phyloP scores from a whole-genome alignment of 2,888 invertebrate genomes.

The Drosophila emarginata region DNA sequence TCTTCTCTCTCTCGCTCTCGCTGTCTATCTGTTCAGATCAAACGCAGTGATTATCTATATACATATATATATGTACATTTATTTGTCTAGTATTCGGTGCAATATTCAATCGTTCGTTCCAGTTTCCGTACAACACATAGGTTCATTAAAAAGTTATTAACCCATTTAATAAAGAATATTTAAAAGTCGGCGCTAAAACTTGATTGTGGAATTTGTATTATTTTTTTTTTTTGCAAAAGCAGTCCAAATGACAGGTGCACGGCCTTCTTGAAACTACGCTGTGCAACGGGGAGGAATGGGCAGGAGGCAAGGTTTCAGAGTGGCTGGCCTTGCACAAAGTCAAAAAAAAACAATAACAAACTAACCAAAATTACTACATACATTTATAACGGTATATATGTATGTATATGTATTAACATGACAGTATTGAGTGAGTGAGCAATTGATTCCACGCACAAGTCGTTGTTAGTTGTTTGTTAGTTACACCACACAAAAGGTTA shows the following conservation, averaged over 20 bases:
- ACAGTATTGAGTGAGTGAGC: neutral
- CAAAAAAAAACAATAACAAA: neutral
- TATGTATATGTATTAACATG: neutral
- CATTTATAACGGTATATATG: neutral
- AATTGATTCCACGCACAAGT: too few relatives aligned
- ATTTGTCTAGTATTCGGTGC: too few relatives aligned
- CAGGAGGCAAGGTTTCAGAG: neutral
- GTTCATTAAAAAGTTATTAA: too few relatives aligned
- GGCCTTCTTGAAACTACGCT: neutral
- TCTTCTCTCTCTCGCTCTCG: too few relatives aligned
- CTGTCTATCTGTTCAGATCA: too few relatives aligned
- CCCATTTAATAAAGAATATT: too few relatives aligned
- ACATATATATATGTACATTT: too few relatives aligned
- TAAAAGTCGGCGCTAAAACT: too few relatives aligned
- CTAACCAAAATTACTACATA: neutral
- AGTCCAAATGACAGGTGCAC: neutral
- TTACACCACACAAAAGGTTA: neutral
- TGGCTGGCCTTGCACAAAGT: conserved; percentile 7
- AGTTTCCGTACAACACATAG: too few relatives aligned
- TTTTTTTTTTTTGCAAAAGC: neutral
- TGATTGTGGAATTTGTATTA: neutral
- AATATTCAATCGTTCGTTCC: too few relatives aligned
- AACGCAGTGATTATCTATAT: too few relatives aligned
- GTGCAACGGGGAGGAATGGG: neutral
- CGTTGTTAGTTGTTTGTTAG: neutral